Percentiles rank a stretch among this genome's conserved stretches.
Evolutionary conservation across 2,888 invertebrate species (phyloP).

Genomic region (Electrophaes corylata): DNA sequence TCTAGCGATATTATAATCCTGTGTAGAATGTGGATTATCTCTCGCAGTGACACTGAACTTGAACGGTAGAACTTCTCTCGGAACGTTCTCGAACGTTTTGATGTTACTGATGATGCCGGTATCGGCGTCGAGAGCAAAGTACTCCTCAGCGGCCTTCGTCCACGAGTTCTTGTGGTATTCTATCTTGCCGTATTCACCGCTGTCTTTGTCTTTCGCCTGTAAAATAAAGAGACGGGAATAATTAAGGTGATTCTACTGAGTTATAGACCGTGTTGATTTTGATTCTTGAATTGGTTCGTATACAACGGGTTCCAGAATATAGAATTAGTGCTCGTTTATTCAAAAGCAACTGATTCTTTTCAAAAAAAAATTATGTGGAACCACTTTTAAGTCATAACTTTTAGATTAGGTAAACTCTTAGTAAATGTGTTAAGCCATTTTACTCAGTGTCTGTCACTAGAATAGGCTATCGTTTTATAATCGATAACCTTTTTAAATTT

Average conservation of each 20-base stretch:
- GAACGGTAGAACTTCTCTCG: constrained; percentile 87
- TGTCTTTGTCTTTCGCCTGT: constrained; percentile 93
- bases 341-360: too few species aligned
- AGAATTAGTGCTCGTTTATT: too few species aligned
- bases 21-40: constrained; percentile 88
- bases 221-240: constrained; percentile 4
- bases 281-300: too few species aligned
- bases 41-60: constrained; percentile 89
- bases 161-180: constrained; percentile 86
- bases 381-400: too few species aligned
- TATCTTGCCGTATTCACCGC: constrained; percentile 91
- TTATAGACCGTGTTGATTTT: too few species aligned
- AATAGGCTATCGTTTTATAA: too few species aligned
- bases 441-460: too few species aligned
- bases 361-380: too few species aligned
- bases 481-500: too few species aligned
- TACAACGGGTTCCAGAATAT: too few species aligned
- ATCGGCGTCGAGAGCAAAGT: constrained; percentile 89
- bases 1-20: constrained; percentile 86
- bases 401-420: too few species aligned
- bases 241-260: neutral
- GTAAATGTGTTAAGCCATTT: too few species aligned
- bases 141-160: constrained; percentile 82
- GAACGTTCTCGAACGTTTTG: constrained; percentile 88
- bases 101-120: constrained; percentile 91